Base-by-base conservation (phyloP, 2,797 vertebrate genomes). In the Labeo calbasu region DNA sequence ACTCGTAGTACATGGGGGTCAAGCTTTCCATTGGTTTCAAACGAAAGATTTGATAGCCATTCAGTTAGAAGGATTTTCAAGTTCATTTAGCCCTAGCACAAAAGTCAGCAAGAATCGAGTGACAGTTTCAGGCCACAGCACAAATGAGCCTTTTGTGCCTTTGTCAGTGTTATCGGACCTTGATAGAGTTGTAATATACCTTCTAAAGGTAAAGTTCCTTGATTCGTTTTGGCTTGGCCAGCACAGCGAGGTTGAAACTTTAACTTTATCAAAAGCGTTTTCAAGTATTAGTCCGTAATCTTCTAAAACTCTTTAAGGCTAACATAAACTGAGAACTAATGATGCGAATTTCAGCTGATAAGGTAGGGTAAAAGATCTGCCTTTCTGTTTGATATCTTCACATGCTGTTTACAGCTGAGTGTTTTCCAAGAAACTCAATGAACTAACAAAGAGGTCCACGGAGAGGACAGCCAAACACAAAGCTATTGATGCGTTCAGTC, bases 1-100 rank as follows among this genome's bases (percentile, higher is more conserved):
- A 23, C 43, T 65, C 25, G 11, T 9, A 65, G 25, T 73, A 40
- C 46, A 36, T 12, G 43, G 21, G 28, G 80, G 51, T 84, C 66
- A 59, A 78, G 51, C 53, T 61, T 36, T 59, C 21, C 53, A 78
- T 50, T 19, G 55, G 55, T 79, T 66, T 83, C 65, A 55, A 75
- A 51, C 9, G 32, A 14, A 65, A 59, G 40, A 65, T 72, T 65
- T 73, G 25, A 50, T 79, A 73, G 57, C 63, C 50, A 59, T 75
- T 72, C 68, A 48, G 14, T 82, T 55, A 36, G 55, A 59, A 51
- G 48, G 48, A 81, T 77, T 71, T 81, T 71, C 48, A 53, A 72
- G 63, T 28, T 71, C 50, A 77, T 71, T 82, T 76, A 82, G 25
- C 57, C 50, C 40, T 63, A n/a, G 63, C n/a, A 51, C 68, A 48